These are phyloP conservation scores for Disparrhopalites patrizii DNA, from an alignment of 2,888 invertebrate genomes.

Conservation along the genomic window DNA sequence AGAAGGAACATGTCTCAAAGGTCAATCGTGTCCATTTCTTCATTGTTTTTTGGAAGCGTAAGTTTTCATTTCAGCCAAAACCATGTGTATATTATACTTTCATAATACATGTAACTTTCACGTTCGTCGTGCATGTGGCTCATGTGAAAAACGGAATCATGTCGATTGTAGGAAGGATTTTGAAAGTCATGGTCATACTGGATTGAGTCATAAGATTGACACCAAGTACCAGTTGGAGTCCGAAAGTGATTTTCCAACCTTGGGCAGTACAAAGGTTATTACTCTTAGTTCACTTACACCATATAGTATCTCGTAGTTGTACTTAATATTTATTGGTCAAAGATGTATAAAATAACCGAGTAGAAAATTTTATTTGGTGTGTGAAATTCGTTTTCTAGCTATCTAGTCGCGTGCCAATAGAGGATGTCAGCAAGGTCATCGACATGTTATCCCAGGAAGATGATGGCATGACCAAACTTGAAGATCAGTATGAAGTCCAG, in stretches of 20 bases:
- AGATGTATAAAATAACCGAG: no score
- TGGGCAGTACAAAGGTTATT: conserved; percentile 45
- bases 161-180: conserved; percentile 14
- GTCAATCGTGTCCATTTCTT: conserved; percentile 44
- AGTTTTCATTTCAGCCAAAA: neutral
- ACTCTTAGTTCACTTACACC: neutral
- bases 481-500: conserved; percentile 15
- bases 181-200: conserved; percentile 15
- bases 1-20: conserved; percentile 44
- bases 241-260: conserved; percentile 47
- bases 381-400: conserved; percentile 26
- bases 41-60: conserved; percentile 47
- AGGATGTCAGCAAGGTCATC: conserved; percentile 34
- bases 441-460: conserved; percentile 24
- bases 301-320: neutral
- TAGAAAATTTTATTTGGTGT: conserved; percentile 7
- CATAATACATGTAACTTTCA: neutral
- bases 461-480: conserved; percentile 8
- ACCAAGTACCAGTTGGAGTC: conserved; percentile 47
- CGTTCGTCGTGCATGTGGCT: no score
- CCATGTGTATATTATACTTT: neutral
- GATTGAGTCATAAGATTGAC: conserved; percentile 20
- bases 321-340: no score
- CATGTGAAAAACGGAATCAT: no score
- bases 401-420: conserved; percentile 48